phyloP scores from a whole-genome alignment of 2,888 invertebrate species.

The Epistrophe grossulariae region DNA sequence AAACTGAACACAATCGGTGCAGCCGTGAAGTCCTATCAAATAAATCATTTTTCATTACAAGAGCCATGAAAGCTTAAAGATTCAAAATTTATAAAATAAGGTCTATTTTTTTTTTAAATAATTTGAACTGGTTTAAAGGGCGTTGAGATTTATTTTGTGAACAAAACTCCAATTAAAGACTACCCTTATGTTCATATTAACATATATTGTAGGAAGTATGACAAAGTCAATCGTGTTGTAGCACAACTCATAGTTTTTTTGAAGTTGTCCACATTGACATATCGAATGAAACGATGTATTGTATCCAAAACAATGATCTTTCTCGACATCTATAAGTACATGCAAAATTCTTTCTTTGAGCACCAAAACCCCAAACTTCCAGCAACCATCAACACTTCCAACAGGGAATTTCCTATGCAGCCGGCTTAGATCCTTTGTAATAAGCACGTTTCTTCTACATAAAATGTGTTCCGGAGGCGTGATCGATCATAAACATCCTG shows the following conservation, averaged over 20 bases:
- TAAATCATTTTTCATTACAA: no score
- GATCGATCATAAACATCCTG: slow-evolving; percentile 71
- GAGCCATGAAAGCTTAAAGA: no score
- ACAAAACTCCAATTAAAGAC: no score
- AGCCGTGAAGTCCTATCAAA: no score
- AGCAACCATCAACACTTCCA: neutral
- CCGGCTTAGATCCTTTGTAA: slow-evolving; percentile 46
- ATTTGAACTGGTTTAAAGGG: no score
- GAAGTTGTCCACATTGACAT: neutral
- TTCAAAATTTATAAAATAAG: no score
- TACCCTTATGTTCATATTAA: no score
- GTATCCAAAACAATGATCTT: neutral
- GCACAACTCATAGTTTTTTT: neutral
- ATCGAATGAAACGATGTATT: neutral
- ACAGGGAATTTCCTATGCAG: slow-evolving; percentile 51
- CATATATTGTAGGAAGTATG: no score
- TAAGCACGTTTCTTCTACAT: slow-evolving; percentile 51
- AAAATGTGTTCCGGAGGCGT: slow-evolving; percentile 56
- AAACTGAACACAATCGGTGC: no score
- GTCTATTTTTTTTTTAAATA: no score
- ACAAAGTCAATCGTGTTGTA: neutral
- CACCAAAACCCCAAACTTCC: slow-evolving; percentile 40
- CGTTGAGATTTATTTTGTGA: no score
- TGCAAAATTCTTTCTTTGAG: neutral
- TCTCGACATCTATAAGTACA: neutral